phyloP scores from a whole-genome alignment of 2,113 vertebrate species.

The Cebus imitator region DNA sequence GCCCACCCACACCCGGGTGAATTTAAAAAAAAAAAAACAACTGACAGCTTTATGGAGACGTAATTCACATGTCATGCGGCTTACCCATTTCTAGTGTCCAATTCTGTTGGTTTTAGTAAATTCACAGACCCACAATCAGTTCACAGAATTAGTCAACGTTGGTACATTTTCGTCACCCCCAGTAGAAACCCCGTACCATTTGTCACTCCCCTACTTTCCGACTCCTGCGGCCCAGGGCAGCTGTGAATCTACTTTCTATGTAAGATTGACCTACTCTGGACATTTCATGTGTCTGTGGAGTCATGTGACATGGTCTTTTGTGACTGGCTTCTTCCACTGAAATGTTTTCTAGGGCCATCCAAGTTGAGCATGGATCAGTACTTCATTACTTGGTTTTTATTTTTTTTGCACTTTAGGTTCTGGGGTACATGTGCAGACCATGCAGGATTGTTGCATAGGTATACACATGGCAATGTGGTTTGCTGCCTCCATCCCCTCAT shows the following conservation, averaged over 20 bases:
- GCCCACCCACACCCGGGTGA: too few species aligned
- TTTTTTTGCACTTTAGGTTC: too few species aligned
- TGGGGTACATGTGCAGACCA: too few species aligned
- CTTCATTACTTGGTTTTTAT: neutral
- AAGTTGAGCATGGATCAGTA: neutral
- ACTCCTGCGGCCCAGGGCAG: neutral
- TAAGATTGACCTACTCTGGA: neutral
- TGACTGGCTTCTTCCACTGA: neutral
- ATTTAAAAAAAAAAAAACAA: too few species aligned
- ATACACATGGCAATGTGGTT: too few species aligned
- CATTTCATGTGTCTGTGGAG: neutral
- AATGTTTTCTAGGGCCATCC: neutral
- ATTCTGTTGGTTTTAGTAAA: neutral
- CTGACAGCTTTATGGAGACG: neutral
- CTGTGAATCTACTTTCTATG: neutral
- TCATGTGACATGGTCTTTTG: neutral
- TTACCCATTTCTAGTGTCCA: neutral
- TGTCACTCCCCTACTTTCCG: neutral
- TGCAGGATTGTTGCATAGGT: too few species aligned
- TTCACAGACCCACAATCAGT: neutral
- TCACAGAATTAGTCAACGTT: neutral
- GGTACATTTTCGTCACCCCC: neutral
- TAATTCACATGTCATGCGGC: neutral
- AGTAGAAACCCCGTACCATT: neutral
- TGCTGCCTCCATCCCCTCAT: too few species aligned